Conservation (phyloP, 2,113 vertebrate species). For the Spilogale gracilis region DNA sequence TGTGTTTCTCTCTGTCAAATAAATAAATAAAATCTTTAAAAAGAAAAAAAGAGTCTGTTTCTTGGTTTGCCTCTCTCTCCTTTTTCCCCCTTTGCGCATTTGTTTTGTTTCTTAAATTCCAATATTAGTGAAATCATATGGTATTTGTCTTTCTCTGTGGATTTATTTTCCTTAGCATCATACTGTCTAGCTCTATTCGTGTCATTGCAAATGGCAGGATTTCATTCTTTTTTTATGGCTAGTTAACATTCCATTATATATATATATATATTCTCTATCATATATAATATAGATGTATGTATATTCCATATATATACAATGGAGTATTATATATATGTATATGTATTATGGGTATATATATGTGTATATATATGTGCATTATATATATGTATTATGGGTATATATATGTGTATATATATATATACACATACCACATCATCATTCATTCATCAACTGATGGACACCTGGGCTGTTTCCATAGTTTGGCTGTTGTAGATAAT, state of each 20-base stretch:
- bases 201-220: neutral
- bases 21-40: too few species aligned
- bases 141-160: neutral
- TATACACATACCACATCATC: neutral
- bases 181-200: neutral
- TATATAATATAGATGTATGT: neutral
- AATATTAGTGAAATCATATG: neutral
- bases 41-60: neutral
- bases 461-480: neutral
- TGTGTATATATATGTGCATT: too few species aligned
- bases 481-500: neutral
- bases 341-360: neutral
- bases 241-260: neutral
- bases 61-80: neutral
- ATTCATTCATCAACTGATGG: neutral
- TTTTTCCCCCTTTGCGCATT: neutral
- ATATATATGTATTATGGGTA: neutral
- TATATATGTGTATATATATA: neutral
- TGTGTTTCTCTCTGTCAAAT: too few species aligned
- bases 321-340: neutral
- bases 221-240: neutral
- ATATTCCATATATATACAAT: neutral
- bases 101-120: neutral
- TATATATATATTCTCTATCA: neutral
- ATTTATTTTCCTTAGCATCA: neutral